phyloP scores from a whole-genome alignment of 92 coral and sea anemone genomes.

The Palythoa grandiflora region DNA sequence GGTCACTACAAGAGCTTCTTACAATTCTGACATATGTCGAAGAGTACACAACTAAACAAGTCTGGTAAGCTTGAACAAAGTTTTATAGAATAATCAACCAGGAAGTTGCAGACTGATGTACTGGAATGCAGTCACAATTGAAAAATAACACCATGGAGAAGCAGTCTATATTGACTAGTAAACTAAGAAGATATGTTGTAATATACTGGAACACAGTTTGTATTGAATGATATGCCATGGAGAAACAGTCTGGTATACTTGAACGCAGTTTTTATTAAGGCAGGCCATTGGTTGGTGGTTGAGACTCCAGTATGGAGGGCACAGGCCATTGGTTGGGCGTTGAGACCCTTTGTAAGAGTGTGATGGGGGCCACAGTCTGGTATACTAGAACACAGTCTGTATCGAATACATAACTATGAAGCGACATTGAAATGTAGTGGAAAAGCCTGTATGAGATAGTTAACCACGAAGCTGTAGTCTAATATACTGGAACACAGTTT shows the following conservation, averaged over 20 bases:
- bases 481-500: conserved; percentile 8
- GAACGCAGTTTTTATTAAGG: neutral
- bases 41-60: too few species aligned
- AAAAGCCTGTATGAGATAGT: conserved; percentile 13
- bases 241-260: conserved; percentile 6
- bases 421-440: neutral
- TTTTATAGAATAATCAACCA: too few species aligned
- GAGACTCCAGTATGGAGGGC: neutral
- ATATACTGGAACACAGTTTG: neutral
- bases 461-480: conserved; percentile 11
- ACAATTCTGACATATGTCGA: too few species aligned
- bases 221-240: conserved; percentile 2
- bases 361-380: neutral
- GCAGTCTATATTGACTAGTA: too few species aligned
- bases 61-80: too few species aligned
- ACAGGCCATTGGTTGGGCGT: conserved; percentile 9
- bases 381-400: conserved; percentile 5
- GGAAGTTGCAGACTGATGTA: too few species aligned
- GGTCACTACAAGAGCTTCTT: too few species aligned
- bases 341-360: neutral
- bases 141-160: too few species aligned
- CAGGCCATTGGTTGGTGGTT: conserved; percentile 13
- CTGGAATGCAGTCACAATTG: too few species aligned
- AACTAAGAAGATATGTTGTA: too few species aligned
- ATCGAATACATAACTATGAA: conserved; percentile 1